Evolutionary conservation across 2,888 invertebrate species (phyloP).

Genomic region (Steromphala cineraria): DNA sequence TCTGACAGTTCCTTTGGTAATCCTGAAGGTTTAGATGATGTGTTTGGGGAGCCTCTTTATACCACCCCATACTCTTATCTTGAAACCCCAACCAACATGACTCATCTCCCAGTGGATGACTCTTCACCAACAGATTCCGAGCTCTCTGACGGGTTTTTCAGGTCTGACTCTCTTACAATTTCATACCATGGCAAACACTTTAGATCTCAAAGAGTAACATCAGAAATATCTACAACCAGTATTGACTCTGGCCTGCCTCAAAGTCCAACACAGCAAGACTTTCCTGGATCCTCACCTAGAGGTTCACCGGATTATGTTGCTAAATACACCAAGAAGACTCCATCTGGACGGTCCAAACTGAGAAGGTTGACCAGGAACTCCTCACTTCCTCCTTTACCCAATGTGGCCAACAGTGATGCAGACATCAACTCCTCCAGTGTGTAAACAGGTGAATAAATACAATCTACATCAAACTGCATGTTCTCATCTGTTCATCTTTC

Average conservation of each 20-base stretch:
- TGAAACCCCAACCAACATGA: neutral
- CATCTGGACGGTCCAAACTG: neutral
- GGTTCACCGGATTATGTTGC: neutral
- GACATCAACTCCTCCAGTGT: neutral
- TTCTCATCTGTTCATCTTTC: no score
- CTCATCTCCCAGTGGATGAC: neutral
- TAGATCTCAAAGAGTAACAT: neutral
- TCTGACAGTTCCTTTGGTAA: neutral
- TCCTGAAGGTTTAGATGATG: neutral
- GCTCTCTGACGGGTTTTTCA: neutral
- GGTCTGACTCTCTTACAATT: neutral
- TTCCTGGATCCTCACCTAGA: neutral
- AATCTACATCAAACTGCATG: no score
- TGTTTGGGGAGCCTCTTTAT: neutral
- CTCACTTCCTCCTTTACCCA: neutral
- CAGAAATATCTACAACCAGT: slow-evolving; percentile 2
- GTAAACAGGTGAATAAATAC: slow-evolving; percentile 12
- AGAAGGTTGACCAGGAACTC: neutral
- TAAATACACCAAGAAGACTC: neutral
- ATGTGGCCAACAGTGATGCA: neutral
- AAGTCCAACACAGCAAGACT: neutral
- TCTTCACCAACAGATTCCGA: neutral
- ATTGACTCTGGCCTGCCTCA: slow-evolving; percentile 15
- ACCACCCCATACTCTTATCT: neutral
- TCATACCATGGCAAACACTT: neutral